Evolutionary conservation across 2,797 vertebrate species (phyloP).

Genomic region (Rhynchotus rufescens): DNA sequence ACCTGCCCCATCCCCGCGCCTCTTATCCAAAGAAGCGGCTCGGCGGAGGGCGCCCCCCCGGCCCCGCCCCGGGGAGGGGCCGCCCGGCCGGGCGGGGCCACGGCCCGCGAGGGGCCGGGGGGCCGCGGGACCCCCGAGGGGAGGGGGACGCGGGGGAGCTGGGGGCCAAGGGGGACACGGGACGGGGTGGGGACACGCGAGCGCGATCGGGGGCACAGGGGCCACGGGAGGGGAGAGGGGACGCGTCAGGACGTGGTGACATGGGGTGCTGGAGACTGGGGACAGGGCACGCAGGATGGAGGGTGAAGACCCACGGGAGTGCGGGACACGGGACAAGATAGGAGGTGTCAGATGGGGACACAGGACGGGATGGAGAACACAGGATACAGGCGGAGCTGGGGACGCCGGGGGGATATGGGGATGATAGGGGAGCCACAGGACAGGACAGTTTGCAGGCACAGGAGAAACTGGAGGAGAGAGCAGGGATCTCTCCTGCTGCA

Average conservation of each 20-base stretch:
- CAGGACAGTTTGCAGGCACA: neutral
- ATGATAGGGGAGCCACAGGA: neutral
- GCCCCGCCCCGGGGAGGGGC: neutral
- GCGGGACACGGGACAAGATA: neutral
- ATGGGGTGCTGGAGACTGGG: neutral
- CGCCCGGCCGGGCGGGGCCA: too few species aligned
- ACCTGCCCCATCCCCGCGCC: slow-evolving; percentile 5
- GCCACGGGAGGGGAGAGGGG: neutral
- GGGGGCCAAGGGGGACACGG: neutral
- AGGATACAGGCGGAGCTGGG: neutral
- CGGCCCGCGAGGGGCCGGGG: too few species aligned
- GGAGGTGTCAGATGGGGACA: neutral
- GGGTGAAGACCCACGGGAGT: too few species aligned
- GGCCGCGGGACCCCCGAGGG: neutral
- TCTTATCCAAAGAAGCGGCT: slow-evolving; percentile 57
- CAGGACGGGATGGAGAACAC: neutral
- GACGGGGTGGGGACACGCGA: too few species aligned
- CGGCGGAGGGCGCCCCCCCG: neutral
- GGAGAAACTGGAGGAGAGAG: rapidly evolving
- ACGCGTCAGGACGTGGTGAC: too few species aligned
- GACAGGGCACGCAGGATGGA: neutral
- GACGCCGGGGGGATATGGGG: neutral
- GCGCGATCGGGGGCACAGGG: too few species aligned
- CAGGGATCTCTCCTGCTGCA: neutral
- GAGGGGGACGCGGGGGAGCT: neutral